Percentiles rank a stretch among this genome's conserved stretches.
phyloP scores from a whole-genome alignment of 2,888 invertebrate species.

The Chrysina gloriosa region DNA sequence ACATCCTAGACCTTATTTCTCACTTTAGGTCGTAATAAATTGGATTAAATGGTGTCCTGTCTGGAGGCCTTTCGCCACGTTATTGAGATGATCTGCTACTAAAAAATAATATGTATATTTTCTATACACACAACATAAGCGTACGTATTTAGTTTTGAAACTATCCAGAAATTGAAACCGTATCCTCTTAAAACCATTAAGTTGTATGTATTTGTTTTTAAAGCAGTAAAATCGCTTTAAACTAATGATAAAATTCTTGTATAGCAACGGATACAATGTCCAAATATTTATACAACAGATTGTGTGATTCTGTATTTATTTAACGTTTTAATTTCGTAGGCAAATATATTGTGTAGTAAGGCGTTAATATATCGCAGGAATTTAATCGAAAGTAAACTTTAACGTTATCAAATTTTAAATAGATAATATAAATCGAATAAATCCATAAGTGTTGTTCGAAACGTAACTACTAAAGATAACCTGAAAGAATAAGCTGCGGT shows the following conservation, averaged over 20 bases:
- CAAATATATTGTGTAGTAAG: background rate
- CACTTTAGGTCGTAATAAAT: too few species aligned
- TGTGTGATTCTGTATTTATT: background rate
- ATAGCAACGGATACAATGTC: background rate
- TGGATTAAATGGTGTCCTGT: too few species aligned
- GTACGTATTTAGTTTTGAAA: background rate
- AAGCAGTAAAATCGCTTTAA: constrained; percentile 7
- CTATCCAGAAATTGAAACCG: background rate
- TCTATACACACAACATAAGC: too few species aligned
- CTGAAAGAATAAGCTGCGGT: too few species aligned
- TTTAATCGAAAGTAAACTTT: constrained; percentile 14
- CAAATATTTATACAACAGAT: constrained; percentile 10
- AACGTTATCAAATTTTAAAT: background rate
- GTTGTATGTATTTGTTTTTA: background rate
- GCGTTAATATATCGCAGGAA: background rate
- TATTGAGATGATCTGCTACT: too few species aligned
- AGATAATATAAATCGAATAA: too few species aligned
- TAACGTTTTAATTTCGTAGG: background rate
- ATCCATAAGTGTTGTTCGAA: too few species aligned
- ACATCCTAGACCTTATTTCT: too few species aligned
- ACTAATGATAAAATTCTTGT: constrained; percentile 11
- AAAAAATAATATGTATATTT: too few species aligned
- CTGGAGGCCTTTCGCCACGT: too few species aligned
- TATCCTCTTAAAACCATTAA: background rate
- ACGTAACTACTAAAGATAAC: too few species aligned